Conservation (phyloP, 30 jellyfish, hydroid and myxozoan genomes). For the Haliclystus octoradiatus region DNA sequence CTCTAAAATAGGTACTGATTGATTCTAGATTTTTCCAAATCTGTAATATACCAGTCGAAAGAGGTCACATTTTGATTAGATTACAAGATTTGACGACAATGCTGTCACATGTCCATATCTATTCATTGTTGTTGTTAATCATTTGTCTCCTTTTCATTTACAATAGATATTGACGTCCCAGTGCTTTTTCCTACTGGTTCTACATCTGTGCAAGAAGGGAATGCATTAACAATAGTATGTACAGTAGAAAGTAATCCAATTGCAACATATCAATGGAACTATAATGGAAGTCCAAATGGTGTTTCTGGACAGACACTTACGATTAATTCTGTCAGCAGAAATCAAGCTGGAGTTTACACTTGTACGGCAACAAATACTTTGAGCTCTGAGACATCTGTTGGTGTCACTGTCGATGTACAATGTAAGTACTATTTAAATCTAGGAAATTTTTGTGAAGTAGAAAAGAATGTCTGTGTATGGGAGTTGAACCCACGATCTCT, state of each 20-base stretch:
- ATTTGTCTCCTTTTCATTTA: no score
- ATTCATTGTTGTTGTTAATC: no score
- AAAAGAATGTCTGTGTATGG: no score
- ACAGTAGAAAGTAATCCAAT: not conserved
- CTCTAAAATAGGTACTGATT: no score
- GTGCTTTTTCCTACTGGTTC: not conserved
- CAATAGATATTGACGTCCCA: constrained; percentile 6
- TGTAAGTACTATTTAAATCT: no score
- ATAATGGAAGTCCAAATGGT: not conserved
- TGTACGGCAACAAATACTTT: not conserved
- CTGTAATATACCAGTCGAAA: no score
- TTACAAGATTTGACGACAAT: no score
- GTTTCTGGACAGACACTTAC: not conserved
- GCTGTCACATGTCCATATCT: no score
- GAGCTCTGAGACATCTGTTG: not conserved
- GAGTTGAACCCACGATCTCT: no score
- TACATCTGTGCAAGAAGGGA: not conserved
- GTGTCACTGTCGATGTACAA: not conserved
- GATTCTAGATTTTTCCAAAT: no score
- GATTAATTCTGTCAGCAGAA: not conserved
- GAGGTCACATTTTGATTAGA: no score
- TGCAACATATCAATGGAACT: not conserved
- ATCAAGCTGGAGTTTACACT: not conserved
- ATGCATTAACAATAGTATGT: not conserved
- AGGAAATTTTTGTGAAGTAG: no score